Percentiles rank a stretch among this genome's conserved stretches.
Evolutionary conservation across 1,140 invertebrate species (phyloP).

Genomic region (Lepeophtheirus salmonis): DNA sequence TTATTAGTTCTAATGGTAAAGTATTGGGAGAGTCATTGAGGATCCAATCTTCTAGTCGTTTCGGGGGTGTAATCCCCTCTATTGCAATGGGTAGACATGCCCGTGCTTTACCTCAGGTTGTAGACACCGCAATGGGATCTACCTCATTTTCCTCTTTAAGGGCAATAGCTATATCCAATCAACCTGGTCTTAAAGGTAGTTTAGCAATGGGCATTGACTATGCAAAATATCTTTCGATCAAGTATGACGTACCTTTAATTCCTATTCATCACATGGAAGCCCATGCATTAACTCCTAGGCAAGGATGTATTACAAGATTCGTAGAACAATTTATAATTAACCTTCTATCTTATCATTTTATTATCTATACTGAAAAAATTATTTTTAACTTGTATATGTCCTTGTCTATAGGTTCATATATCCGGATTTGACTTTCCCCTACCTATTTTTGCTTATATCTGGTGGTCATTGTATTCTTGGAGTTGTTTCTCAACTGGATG

Average conservation of each 20-base stretch:
- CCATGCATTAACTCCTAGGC: conserved; percentile 71
- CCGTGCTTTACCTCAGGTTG: not conserved
- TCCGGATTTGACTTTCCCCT: conserved; percentile 59
- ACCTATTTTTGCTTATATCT: conserved; percentile 67
- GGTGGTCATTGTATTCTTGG: conserved; percentile 75
- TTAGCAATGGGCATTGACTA: not conserved
- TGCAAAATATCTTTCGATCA: not conserved
- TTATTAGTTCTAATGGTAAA: not conserved
- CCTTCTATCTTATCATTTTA: no score
- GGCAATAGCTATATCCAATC: conserved; percentile 4
- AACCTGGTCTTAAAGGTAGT: conserved; percentile 11
- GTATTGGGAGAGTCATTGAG: not conserved
- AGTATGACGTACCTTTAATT: conserved; percentile 59
- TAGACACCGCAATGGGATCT: not conserved
- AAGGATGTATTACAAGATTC: conserved; percentile 26
- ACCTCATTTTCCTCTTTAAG: not conserved
- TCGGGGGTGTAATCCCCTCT: conserved; percentile 25
- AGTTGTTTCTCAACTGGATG: conserved; percentile 47
- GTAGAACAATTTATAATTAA: conserved; percentile 19
- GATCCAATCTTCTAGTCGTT: conserved; percentile 20
- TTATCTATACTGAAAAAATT: no score
- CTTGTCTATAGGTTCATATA: not conserved
- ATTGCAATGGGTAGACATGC: conserved; percentile 15
- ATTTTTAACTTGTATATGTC: conserved; percentile 17
- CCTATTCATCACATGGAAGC: conserved; percentile 98